phyloP scores from a whole-genome alignment of 92 coral and sea anemone genomes.

The Epizoanthus scotinus region DNA sequence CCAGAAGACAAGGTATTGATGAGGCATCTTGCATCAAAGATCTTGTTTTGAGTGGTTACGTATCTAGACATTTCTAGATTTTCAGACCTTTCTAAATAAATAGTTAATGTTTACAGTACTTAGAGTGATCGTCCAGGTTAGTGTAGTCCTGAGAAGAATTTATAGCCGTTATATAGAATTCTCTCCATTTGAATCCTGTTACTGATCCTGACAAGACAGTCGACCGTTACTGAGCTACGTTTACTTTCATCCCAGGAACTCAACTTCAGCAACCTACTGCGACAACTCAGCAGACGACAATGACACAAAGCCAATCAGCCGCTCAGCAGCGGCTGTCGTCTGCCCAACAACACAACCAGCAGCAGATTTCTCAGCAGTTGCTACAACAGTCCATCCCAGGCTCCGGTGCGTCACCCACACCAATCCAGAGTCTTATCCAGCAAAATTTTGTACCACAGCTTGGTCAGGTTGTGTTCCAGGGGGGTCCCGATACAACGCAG shows the following conservation, averaged over 20 bases:
- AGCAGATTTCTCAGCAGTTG: constrained; percentile 82
- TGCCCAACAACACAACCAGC: constrained; percentile 82
- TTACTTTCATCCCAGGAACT: constrained; percentile 22
- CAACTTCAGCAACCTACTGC: constrained; percentile 39
- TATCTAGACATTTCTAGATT: too few relatives aligned
- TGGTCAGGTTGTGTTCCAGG: constrained; percentile 53
- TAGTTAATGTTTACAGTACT: too few relatives aligned
- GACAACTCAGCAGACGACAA: constrained; percentile 36
- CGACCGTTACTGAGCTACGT: not conserved
- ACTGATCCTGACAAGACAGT: not conserved
- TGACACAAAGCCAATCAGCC: constrained; percentile 43
- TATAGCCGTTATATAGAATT: too few relatives aligned
- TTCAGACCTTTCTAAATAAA: too few relatives aligned
- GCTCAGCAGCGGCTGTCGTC: constrained; percentile 50
- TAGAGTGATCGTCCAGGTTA: too few relatives aligned
- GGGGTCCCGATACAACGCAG: constrained; percentile 18
- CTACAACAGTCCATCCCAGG: constrained; percentile 92
- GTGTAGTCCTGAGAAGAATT: too few relatives aligned
- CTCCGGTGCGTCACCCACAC: constrained; percentile 39
- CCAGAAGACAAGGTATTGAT: too few relatives aligned
- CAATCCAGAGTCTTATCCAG: constrained; percentile 53
- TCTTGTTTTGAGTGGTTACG: too few relatives aligned
- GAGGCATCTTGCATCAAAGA: too few relatives aligned
- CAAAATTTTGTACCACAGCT: constrained; percentile 70
- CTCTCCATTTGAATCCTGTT: too few relatives aligned